Evolutionary conservation across 2,113 vertebrate genomes (phyloP).

Genomic region (Tragulus kanchil): DNA sequence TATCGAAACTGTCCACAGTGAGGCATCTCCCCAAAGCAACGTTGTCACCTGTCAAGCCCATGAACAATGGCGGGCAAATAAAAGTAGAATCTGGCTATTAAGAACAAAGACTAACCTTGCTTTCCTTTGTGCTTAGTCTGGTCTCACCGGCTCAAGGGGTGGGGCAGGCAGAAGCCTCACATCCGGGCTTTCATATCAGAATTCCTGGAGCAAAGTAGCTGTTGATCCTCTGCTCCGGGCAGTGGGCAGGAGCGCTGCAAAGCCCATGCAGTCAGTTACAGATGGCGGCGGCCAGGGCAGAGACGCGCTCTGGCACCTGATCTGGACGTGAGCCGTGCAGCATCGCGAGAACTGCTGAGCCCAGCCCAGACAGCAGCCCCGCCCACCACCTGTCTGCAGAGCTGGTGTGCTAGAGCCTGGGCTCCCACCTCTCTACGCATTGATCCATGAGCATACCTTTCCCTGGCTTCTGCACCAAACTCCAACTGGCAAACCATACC

Average conservation of each 20-base stretch:
- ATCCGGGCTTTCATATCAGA: too few species aligned
- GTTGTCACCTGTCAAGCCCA: neutral
- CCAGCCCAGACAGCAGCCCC: neutral
- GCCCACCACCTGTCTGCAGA: neutral
- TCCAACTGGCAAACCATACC: neutral
- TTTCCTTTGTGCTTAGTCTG: neutral
- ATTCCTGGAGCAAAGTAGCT: neutral
- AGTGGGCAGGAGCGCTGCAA: neutral
- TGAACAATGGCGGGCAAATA: neutral
- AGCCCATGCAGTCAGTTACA: neutral
- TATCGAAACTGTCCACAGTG: neutral
- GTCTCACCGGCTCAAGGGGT: neutral
- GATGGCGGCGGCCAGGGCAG: neutral
- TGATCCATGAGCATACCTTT: neutral
- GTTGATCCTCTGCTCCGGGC: neutral
- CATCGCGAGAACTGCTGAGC: neutral
- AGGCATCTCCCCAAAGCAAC: neutral
- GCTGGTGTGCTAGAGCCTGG: neutral
- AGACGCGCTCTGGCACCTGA: neutral
- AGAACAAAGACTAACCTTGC: neutral
- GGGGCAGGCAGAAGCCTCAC: neutral
- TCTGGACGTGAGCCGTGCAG: neutral
- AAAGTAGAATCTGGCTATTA: neutral
- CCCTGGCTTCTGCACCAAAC: neutral
- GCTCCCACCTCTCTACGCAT: accelerated